Evolutionary conservation across 2,797 vertebrate genomes (phyloP).

Genomic region (Chiloscyllium punctatum): DNA sequence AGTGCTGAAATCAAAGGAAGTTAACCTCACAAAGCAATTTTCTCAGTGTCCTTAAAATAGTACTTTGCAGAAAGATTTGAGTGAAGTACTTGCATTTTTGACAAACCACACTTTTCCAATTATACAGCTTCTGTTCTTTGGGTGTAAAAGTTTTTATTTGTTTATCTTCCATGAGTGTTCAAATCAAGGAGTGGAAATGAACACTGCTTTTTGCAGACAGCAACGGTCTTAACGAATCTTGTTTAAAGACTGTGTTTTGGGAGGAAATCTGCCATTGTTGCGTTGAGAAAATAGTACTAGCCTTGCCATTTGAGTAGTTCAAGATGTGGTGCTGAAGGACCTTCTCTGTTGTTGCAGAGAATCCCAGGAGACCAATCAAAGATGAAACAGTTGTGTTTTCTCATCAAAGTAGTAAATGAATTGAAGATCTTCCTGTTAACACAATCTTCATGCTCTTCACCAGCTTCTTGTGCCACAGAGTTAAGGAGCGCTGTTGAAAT

Average conservation of each 20-base stretch:
- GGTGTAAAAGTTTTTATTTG: not conserved
- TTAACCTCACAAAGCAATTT: not conserved
- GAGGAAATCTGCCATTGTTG: not conserved
- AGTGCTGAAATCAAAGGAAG: not conserved
- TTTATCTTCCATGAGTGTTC: not conserved
- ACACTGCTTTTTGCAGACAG: not conserved
- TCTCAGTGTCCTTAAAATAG: not conserved
- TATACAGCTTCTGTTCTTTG: not conserved
- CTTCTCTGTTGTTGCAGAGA: not conserved
- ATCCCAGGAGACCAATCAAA: not conserved
- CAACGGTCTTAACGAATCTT: not conserved
- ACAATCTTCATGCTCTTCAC: not conserved
- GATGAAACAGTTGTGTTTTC: not conserved
- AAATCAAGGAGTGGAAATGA: not conserved
- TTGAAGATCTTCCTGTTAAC: not conserved
- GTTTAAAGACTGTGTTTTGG: not conserved
- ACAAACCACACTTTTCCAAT: not conserved
- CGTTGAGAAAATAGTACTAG: too few relatives aligned
- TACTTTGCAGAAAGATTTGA: not conserved
- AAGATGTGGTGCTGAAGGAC: not conserved
- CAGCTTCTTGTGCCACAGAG: not conserved
- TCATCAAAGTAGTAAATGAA: not conserved
- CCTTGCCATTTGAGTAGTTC: not conserved
- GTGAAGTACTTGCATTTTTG: not conserved
- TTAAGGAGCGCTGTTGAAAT: not conserved